These are phyloP conservation scores for Paracanthobrama guichenoti DNA, from an alignment of 2,113 vertebrate species.

Conservation along the genomic window DNA sequence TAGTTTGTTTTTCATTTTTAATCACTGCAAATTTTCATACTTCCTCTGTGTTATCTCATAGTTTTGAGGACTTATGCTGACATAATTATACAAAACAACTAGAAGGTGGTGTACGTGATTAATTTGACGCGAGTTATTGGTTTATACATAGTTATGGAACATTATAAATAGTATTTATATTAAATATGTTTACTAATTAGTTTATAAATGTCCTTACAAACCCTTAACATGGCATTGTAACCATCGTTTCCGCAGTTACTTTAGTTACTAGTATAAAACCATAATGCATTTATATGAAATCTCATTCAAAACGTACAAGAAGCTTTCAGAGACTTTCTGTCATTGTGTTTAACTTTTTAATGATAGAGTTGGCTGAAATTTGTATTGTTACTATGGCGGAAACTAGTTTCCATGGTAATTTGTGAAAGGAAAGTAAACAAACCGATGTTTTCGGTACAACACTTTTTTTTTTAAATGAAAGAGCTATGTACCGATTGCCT, in stretches of 20 bases:
- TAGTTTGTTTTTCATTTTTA: background rate
- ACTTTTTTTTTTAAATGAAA: background rate
- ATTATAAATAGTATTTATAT: no score
- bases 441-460: background rate
- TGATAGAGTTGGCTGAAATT: background rate
- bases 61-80: no score
- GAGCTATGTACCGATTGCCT: background rate
- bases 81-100: no score
- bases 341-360: background rate
- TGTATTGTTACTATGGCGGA: background rate
- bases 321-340: background rate
- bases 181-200: no score
- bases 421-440: background rate
- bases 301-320: no score
- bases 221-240: background rate
- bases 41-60: no score
- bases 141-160: no score
- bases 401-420: background rate
- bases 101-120: background rate
- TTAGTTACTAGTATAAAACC: no score
- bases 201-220: background rate
- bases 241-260: background rate
- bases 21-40: no score
- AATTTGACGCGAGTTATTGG: background rate
- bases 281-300: no score